phyloP scores from a whole-genome alignment of 1,140 invertebrate species.

The Aphis gossypii region DNA sequence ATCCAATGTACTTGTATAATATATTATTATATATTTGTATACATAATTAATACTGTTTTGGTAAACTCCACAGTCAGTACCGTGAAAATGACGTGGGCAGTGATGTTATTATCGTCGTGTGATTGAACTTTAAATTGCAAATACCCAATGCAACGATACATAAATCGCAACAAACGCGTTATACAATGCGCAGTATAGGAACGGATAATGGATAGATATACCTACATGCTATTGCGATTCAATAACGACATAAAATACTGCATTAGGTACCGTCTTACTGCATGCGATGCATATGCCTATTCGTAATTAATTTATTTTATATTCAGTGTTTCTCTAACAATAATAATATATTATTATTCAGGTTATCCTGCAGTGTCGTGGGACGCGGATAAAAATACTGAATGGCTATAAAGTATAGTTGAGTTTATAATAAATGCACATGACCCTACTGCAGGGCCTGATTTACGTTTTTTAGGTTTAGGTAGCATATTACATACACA shows the following conservation, averaged over 20 bases:
- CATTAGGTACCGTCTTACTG: not conserved
- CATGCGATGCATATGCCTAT: not conserved
- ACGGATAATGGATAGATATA: not conserved
- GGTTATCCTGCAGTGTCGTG: not conserved
- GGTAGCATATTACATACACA: not conserved
- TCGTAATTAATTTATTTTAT: slow-evolving; percentile 16
- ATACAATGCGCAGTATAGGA: not conserved
- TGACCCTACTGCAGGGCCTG: not conserved
- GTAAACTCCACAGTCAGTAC: not conserved
- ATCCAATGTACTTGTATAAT: too few relatives aligned
- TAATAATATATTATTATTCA: not conserved
- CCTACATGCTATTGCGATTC: not conserved
- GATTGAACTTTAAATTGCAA: slow-evolving; percentile 5
- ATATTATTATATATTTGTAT: not conserved
- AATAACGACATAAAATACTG: not conserved
- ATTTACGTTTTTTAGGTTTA: not conserved
- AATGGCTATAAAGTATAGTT: not conserved
- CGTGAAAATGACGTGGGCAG: not conserved
- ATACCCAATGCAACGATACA: not conserved
- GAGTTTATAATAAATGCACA: not conserved
- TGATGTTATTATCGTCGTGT: not conserved
- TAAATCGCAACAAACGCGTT: not conserved
- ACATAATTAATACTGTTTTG: slow-evolving; percentile 9
- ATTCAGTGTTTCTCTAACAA: not conserved
- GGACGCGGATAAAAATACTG: not conserved